Base-by-base conservation (phyloP, 2,888 invertebrate species). In the Homarus gammarus region DNA sequence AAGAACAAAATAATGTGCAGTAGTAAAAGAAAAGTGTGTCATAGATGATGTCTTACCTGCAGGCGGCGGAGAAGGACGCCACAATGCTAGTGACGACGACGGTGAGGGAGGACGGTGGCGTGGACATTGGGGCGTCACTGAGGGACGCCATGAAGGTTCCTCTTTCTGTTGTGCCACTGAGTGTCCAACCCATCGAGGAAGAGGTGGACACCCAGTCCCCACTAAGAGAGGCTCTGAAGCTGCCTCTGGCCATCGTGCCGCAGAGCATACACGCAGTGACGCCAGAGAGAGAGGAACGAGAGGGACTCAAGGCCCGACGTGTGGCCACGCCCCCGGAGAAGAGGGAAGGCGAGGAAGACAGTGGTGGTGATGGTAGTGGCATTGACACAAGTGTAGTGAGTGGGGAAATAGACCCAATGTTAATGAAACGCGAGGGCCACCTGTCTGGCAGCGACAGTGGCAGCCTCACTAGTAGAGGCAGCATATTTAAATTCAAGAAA, bases 71-170 rank as follows among this genome's bases (percentile, higher is more conserved):
- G 78, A 83, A 84, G 84, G 88, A 83, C 56, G 83, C 84, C 49
- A 89, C 88, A 70, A 89, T 89, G 88, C 51, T 84, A 70, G 88
- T 89, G 78, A 89, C 88, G 56, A 89, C 88, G 70, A 89, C 84
- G 44, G 87, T 87, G 44, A 75, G 73, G 87, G 87, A 87, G 68
- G 87, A 82, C 49, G 87, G 86, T 22, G 78, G 82, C 27, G 49
- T 87, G 64, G 87, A 64, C 82, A 89, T 89, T n/a, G 84, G 84
- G 15, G 33, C 83, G 18, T 84, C 88, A 27, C 72, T 89, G 51
- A 77, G 78, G 77, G 84, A 89, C n/a, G 79, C 84, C 70, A 36
- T 89, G 36, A 73, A 77, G 40, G 88, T 89, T 22, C 84, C 84
- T 18, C 88, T 89, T 31, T 78, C 84, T 36, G 88, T 89, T 44